Base-by-base conservation (phyloP, 2,888 invertebrate genomes). In the Andrena minutula region DNA sequence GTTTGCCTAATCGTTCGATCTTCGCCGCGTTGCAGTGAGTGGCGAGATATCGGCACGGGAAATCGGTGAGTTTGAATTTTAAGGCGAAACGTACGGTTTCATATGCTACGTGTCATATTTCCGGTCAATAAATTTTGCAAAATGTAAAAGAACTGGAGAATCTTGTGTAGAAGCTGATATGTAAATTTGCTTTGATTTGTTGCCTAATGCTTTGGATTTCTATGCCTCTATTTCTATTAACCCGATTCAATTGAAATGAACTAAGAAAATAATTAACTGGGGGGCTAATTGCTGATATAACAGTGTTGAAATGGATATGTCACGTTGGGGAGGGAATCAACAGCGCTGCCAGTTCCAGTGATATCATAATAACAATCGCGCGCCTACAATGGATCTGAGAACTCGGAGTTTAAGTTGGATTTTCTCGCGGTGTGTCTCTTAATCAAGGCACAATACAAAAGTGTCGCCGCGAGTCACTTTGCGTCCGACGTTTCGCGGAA, bases 1-100 rank as follows among this genome's bases (percentile, higher is more conserved):
- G 70, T 66, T 63, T 84, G 90, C 90, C 91, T 90, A 87, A 88
- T 86, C 75, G 78, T 79, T 79, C 80, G 87, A 87, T 80, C 73
- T 49, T 64, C 66, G 60, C 51, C 68, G 8, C 53, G 60, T 61
- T 68, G 35, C 41, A 49, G 65, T 20, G 6, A 10, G 8, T 6
- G 35, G n/a, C 47, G 16, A 61, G 35, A 41, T 49, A 35, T 60
- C 64, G 64, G 30, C 23, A 5, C 2, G 20, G 7, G 23, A 70
- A 63, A 71, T 61, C 51, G 70, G n/a, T 26, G 16, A 47, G 30
- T 32, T 41, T 8, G 41, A 23, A 12, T 12, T 7, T 20, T 12
- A 30, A 5, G 16, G 20, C 16, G 32, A 20, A 26, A 32, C 20
- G 26, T 23, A 32, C 23, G 6, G 32, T 32, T 72, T 26, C 16